Evolutionary conservation across 1,140 invertebrate genomes (phyloP), one percentile per base, ranked within the genome.

Genomic region (Metaphire vulgaris): DNA sequence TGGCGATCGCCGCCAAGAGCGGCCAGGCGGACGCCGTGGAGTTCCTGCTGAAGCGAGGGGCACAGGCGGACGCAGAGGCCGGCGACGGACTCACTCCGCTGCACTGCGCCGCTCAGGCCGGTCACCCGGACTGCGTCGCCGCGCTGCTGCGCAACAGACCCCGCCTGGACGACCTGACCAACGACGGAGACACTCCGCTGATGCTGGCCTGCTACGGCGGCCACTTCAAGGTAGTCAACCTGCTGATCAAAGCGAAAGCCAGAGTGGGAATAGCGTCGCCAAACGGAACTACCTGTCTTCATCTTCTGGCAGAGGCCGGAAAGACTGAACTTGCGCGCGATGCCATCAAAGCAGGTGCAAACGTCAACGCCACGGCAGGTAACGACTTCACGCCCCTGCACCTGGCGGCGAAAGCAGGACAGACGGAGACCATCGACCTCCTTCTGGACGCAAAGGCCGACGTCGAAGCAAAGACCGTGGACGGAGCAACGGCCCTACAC

Each of bases 151-250:
- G 21, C 2, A 1, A 26, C 70, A 1, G 70, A 14, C 28, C 30
- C 2, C 16, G 21, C 12, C 1, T 29, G 2, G 33, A 72, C 30
- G 32, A n/a, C 12, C 1, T 29, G 14, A 15, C 70, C 1, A 33
- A 30, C 16, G 21, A 26, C 12, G 70, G 33, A 2, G 12, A 2
- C 14, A 32, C 29, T 6, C n/a, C n/a, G 16, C 14, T 33, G 28
- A 1, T 30, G 1, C 70, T 72, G 70, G 70, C 70, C 70, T 72
- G 70, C 26, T 72, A 33, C 30, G 70, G 70, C 12, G 70, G 70
- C 30, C 70, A 72, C 26, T 30, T 30, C 12, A 31, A 72, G 21
- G 70, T 33, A 16, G 30, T 72, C 30, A 14, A 14, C 28, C 16
- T 33, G 32, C 30, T 72, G n/a, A 31, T 26, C 2, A 26, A 69